Evolutionary conservation across 2,113 vertebrate species (phyloP).

Genomic region (Galeopterus variegatus): DNA sequence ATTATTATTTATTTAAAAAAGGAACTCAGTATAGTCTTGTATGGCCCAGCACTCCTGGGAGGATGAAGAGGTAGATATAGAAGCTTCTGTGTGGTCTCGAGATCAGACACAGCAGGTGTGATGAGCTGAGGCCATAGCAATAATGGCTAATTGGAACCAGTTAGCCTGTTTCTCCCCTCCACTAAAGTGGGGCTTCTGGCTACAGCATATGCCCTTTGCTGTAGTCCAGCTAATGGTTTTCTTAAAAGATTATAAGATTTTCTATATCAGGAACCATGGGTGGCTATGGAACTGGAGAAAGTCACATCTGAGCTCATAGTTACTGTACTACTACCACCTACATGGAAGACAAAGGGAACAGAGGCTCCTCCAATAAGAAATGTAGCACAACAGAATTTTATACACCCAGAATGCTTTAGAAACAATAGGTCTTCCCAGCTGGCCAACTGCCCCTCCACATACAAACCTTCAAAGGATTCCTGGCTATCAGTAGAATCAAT

Average conservation of each 20-base stretch:
- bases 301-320: no score
- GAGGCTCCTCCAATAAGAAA: no score
- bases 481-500: neutral
- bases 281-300: no score
- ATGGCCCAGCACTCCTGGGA: no score
- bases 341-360: no score
- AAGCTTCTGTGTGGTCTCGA: neutral
- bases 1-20: neutral
- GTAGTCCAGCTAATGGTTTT: neutral
- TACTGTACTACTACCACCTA: no score
- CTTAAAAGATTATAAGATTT: neutral
- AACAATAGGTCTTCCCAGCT: no score
- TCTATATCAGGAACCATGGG: neutral
- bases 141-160: neutral
- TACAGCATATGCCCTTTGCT: neutral
- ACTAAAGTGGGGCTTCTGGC: neutral
- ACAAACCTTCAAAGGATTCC: neutral
- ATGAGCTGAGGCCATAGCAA: neutral
- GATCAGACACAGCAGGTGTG: neutral
- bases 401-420: no score
- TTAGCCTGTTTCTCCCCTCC: neutral
- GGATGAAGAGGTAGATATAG: neutral
- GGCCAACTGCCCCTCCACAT: no score
- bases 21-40: neutral
- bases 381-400: no score